Conservation (phyloP, 2,797 vertebrate species). For the Otolemur crassicaudatus region DNA sequence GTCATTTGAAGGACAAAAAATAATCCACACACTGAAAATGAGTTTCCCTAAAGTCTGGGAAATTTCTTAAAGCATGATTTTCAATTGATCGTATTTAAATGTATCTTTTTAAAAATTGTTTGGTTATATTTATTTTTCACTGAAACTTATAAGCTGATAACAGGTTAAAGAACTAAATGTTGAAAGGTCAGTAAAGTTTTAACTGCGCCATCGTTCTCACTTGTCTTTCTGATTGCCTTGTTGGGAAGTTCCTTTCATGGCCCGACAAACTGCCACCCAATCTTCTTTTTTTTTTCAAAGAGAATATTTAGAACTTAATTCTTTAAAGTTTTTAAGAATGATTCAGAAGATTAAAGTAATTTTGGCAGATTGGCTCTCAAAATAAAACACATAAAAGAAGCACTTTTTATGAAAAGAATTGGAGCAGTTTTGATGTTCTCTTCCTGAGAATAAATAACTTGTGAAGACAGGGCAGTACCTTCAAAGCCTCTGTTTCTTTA, state of each 20-base stretch:
- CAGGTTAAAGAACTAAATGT: not conserved
- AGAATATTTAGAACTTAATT: constrained; percentile 55
- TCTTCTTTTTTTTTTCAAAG: constrained; percentile 34
- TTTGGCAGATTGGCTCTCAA: constrained; percentile 64
- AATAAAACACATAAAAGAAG: constrained; percentile 72
- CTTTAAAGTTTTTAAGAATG: constrained; percentile 48
- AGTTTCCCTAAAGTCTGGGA: not conserved
- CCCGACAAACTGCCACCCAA: not conserved
- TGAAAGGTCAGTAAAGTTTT: not conserved
- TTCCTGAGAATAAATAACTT: constrained; percentile 78
- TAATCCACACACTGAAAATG: not conserved
- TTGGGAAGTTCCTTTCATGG: not conserved
- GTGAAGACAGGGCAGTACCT: constrained; percentile 35
- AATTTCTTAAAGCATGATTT: constrained; percentile 18
- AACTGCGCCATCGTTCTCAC: not conserved
- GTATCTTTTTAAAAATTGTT: constrained; percentile 3
- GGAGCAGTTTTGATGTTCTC: constrained; percentile 72
- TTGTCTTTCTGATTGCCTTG: not conserved
- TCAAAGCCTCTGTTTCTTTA: constrained; percentile 71
- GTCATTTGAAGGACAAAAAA: not conserved
- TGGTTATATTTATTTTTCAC: not conserved
- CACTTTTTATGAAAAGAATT: constrained; percentile 68
- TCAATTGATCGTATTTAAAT: not conserved
- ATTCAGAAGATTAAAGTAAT: constrained; percentile 73
- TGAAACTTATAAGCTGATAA: not conserved